phyloP scores from a whole-genome alignment of 2,797 vertebrate genomes.

The Pelochelys cantorii region DNA sequence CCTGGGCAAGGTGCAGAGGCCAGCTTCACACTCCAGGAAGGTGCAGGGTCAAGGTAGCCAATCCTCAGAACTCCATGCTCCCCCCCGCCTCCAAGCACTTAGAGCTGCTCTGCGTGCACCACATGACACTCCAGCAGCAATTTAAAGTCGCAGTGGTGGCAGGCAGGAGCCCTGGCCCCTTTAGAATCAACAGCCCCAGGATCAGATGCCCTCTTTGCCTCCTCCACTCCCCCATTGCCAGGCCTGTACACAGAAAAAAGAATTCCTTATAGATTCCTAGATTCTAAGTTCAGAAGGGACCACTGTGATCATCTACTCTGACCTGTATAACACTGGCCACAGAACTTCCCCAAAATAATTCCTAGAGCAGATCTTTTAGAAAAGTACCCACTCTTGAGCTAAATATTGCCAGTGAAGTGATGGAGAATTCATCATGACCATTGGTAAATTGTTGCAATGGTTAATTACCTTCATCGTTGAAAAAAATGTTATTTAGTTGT shows the following conservation, averaged over 20 bases:
- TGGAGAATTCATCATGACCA: background rate
- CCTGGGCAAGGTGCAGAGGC: too few relatives aligned
- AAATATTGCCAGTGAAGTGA: background rate
- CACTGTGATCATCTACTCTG: background rate
- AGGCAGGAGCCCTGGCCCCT: too few relatives aligned
- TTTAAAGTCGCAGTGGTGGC: too few relatives aligned
- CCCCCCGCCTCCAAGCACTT: too few relatives aligned
- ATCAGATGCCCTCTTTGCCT: too few relatives aligned
- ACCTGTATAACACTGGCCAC: background rate
- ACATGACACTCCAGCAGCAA: too few relatives aligned
- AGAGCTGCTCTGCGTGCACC: too few relatives aligned
- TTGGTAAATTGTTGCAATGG: background rate
- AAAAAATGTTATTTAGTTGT: constrained; percentile 60
- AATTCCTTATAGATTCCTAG: background rate
- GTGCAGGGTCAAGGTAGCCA: too few relatives aligned
- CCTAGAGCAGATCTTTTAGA: background rate
- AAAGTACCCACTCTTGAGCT: background rate
- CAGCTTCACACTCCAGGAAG: too few relatives aligned
- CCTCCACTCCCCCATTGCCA: too few relatives aligned
- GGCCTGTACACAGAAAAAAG: background rate
- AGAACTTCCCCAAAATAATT: background rate
- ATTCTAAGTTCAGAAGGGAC: background rate
- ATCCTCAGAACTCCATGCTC: too few relatives aligned
- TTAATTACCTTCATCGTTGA: background rate
- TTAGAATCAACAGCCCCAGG: too few relatives aligned